These are phyloP conservation scores for Mythimna ferrago DNA, from an alignment of 2,888 invertebrate genomes.

Conservation along the genomic window DNA sequence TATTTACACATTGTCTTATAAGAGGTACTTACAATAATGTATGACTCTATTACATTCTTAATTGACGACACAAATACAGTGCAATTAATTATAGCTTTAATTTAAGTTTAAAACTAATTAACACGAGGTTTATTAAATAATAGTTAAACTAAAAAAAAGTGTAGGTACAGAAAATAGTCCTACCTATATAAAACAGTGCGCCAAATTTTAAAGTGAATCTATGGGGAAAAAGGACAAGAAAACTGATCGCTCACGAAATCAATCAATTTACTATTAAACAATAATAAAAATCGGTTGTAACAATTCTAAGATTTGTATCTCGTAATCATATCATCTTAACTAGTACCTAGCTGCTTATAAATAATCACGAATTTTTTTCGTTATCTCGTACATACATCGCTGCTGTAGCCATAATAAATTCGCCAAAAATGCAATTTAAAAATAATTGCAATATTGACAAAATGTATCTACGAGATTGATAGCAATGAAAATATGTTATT, in stretches of 20 bases:
- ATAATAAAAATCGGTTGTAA: background rate
- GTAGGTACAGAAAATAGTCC: background rate
- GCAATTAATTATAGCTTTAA: conserved; percentile 8
- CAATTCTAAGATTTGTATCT: conserved; percentile 6
- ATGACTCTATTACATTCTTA: conserved; percentile 53
- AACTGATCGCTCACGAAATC: background rate
- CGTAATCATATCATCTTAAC: background rate
- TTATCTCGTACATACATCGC: background rate
- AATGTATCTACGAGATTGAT: background rate
- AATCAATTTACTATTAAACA: background rate
- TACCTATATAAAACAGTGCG: background rate
- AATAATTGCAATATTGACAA: conserved; percentile 46
- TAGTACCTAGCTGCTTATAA: background rate
- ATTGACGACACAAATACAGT: conserved; percentile 6
- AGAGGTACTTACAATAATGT: conserved; percentile 45
- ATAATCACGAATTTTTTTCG: background rate
- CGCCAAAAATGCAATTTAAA: conserved; percentile 33
- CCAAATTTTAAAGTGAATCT: conserved; percentile 4
- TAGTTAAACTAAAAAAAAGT: background rate
- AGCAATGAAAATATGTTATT: background rate
- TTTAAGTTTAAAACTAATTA: conserved; percentile 9
- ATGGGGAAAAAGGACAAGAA: background rate
- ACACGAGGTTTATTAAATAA: background rate
- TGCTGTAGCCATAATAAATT: conserved; percentile 3
- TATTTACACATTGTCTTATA: conserved; percentile 67